Base-by-base conservation (phyloP, 2,113 vertebrate genomes). In the Embiotoca jacksoni region DNA sequence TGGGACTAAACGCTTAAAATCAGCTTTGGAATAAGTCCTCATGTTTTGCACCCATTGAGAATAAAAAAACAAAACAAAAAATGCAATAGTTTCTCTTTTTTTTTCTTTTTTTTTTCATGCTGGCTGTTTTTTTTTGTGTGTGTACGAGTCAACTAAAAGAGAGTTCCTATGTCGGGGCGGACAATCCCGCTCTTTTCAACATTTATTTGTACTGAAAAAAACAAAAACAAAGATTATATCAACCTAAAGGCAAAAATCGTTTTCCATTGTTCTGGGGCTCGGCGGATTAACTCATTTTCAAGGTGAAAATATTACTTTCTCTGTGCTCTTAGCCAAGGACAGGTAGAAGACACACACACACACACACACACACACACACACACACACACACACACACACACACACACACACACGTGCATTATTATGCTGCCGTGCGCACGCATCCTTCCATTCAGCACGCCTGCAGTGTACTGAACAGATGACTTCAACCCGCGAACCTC, bases 291-390 rank as follows among this genome's bases (percentile, higher is more conserved):
- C 62, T n/a, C 5, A 73, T 69, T 63, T 82, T 66, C 70, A 85
- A 87, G 85, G 84, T 87, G 72, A 85, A 52, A 52, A 41, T 31
- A 13, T 11, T 52, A 83, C 56, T 61, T 80, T 77, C 57, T 67
- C 36, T 5, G 55, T 23, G 61, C 3, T 68, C n/a, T 58, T 31
- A 63, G 14, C 1, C 74, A 86, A 88, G 78, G 81, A 73, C 79
- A 68, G 37, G 37, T 32, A 62, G 11, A 46, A 69, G 6, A 41
- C 67, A 81, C 46, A 58, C 76, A 83, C 9, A 75, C 41, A 49
- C 36, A 8, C 46, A 58, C 39, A 41, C 59, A 65, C 47, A 59
- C 23, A 1, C 23, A 23, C 23, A 33, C 66, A 83, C 44, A 57
- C 75, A 82, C 10, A 76, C 44, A 49, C 36, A 8, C 46, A 58